Percentiles rank a stretch among this genome's conserved stretches.
Conservation (phyloP, 1,140 invertebrate species). For the Drosophila nigrodunni region DNA sequence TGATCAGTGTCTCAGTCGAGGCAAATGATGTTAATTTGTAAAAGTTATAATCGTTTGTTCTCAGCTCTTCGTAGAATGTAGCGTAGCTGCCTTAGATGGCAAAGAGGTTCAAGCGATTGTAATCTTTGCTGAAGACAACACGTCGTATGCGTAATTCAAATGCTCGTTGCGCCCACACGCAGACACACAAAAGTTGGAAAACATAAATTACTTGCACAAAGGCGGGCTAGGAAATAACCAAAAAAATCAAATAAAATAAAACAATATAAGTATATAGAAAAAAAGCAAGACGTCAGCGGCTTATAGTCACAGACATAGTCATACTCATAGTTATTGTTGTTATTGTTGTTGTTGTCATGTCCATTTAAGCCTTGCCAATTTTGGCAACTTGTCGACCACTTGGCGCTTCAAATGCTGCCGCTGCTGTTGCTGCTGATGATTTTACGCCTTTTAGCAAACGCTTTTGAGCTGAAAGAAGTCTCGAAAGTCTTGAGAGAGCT, state of each 20-base stretch:
- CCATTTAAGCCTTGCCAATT: conserved; percentile 80
- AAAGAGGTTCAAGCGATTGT: conserved; percentile 40
- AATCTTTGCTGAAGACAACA: conserved; percentile 54
- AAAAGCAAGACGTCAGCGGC: conserved; percentile 35
- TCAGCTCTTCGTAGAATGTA: conserved; percentile 23
- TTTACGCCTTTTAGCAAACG: conserved; percentile 47
- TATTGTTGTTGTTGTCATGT: conserved; percentile 57
- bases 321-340: conserved; percentile 18
- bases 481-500: conserved; percentile 17
- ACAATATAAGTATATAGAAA: not conserved
- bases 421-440: conserved; percentile 40
- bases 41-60: too few relatives aligned
- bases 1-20: not conserved
- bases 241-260: conserved; percentile 23
- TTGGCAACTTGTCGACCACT: conserved; percentile 80
- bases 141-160: conserved; percentile 71
- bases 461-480: conserved; percentile 11
- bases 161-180: conserved; percentile 49
- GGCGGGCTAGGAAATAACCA: conserved; percentile 74
- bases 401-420: conserved; percentile 45
- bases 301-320: conserved; percentile 2
- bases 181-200: not conserved
- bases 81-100: conserved; percentile 10
- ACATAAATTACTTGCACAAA: conserved; percentile 59
- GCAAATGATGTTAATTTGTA: conserved; percentile 18